A percentile compares a stretch with the other conserved stretches of the same genome.
phyloP scores from a whole-genome alignment of 1,140 invertebrate species.

The Pseudomyrmex flavicornis region DNA sequence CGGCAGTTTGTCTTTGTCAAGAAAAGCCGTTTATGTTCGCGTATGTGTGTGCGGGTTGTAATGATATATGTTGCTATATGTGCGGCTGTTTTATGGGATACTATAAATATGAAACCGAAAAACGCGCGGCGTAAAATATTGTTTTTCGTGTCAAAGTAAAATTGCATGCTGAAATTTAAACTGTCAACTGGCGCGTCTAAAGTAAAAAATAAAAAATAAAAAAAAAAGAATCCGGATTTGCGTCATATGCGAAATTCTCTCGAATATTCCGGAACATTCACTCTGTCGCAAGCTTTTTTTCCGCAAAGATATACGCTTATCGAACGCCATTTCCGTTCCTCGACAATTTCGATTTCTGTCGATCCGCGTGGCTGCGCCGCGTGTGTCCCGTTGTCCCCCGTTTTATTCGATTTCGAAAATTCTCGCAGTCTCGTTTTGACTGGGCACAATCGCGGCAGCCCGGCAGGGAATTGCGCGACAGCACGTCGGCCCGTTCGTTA shows the following conservation, averaged over 20 bases:
- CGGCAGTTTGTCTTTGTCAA: conserved; percentile 48
- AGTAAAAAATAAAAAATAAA: neutral
- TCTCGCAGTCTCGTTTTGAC: conserved; percentile 36
- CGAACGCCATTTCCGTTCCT: conserved; percentile 25
- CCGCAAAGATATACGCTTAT: conserved; percentile 10
- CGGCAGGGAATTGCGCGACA: conserved; percentile 43
- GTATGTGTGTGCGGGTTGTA: neutral
- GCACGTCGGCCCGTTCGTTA: conserved; percentile 50
- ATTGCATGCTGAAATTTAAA: conserved; percentile 32
- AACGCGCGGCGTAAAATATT: conserved; percentile 41
- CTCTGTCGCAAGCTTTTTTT: neutral
- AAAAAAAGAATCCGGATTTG: neutral
- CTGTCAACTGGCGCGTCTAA: neutral
- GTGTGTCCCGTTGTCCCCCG: neutral
- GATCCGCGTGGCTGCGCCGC: conserved; percentile 7
- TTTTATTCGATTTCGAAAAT: conserved; percentile 48
- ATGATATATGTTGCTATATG: conserved; percentile 10
- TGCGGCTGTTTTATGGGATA: conserved; percentile 8
- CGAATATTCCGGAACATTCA: neutral
- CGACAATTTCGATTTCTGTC: conserved; percentile 28
- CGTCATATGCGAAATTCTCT: no score
- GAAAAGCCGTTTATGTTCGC: conserved; percentile 41
- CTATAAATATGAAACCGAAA: conserved; percentile 43
- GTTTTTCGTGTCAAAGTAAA: conserved; percentile 19
- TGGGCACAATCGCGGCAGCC: conserved; percentile 34